Percentiles rank a stretch among this genome's conserved stretches.
These are phyloP conservation scores for Melinaea marsaeus DNA, from an alignment of 2,888 invertebrate genomes.

Conservation along the genomic window DNA sequence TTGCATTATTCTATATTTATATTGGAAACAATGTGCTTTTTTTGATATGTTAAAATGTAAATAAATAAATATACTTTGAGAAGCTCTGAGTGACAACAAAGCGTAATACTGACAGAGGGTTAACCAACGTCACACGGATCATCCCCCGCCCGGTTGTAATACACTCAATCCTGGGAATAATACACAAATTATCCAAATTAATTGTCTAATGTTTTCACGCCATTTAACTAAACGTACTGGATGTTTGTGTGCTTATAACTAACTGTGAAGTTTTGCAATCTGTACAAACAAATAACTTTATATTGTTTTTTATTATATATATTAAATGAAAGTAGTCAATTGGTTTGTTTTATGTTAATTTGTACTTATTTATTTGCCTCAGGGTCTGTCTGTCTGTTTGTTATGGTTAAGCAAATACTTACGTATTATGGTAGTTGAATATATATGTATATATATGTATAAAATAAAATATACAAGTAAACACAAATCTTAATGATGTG, in stretches of 20 bases:
- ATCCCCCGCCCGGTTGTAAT: conserved; percentile 33
- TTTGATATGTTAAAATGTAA: not conserved
- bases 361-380: too few relatives aligned
- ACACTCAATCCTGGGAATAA: conserved; percentile 58
- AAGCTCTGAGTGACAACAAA: conserved; percentile 31
- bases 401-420: too few relatives aligned
- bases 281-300: not conserved
- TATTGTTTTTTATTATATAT: not conserved
- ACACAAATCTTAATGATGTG: too few relatives aligned
- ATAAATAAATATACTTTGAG: conserved; percentile 39
- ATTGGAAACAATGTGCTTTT: too few relatives aligned
- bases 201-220: conserved; percentile 68
- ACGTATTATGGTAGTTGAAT: too few relatives aligned
- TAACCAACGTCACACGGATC: conserved; percentile 45
- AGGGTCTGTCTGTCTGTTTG: too few relatives aligned
- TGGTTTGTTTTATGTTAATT: too few relatives aligned
- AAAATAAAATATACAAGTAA: too few relatives aligned
- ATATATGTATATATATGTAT: too few relatives aligned
- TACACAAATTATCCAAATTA: conserved; percentile 71
- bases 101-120: conserved; percentile 43
- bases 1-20: too few relatives aligned
- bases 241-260: conserved; percentile 25
- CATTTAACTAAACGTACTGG: conserved; percentile 67
- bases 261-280: not conserved
- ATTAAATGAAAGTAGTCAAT: too few relatives aligned